phyloP scores from a whole-genome alignment of 2,797 vertebrate species.

The Gobionotothen gibberifrons region DNA sequence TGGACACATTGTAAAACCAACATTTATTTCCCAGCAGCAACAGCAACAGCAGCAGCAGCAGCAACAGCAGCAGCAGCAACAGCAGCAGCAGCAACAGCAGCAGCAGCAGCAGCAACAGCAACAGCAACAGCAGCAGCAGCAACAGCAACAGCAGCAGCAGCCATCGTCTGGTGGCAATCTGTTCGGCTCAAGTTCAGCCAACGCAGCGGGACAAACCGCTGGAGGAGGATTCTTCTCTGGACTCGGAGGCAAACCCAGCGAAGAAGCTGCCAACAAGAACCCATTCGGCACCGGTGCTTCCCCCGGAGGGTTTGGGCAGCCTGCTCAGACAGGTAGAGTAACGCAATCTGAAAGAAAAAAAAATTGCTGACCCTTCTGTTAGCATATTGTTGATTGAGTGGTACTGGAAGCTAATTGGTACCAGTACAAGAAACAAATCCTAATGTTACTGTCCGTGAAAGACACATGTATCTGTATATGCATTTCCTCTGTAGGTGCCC shows the following conservation, averaged over 20 bases:
- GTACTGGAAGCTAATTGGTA: background rate
- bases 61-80: conserved; percentile 66
- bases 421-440: background rate
- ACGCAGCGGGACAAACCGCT: conserved; percentile 63
- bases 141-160: conserved; percentile 77
- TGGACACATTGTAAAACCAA: background rate
- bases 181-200: conserved; percentile 86
- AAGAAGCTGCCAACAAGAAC: conserved; percentile 97
- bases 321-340: conserved; percentile 74
- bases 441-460: background rate
- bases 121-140: conserved; percentile 67
- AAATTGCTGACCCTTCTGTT: background rate
- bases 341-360: background rate
- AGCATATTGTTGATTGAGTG: background rate
- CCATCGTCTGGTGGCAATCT: conserved; percentile 82
- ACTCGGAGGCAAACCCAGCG: conserved; percentile 95
- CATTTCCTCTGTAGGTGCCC: conserved; percentile 76
- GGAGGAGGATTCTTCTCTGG: conserved; percentile 94
- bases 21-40: conserved; percentile 66
- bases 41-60: conserved; percentile 71
- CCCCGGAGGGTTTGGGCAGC: conserved; percentile 87
- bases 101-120: conserved; percentile 73
- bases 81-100: conserved; percentile 78
- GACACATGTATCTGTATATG: background rate
- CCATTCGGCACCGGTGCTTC: conserved; percentile 88